phyloP scores from a whole-genome alignment of 2,888 invertebrate species.

The Ectemnius lituratus region DNA sequence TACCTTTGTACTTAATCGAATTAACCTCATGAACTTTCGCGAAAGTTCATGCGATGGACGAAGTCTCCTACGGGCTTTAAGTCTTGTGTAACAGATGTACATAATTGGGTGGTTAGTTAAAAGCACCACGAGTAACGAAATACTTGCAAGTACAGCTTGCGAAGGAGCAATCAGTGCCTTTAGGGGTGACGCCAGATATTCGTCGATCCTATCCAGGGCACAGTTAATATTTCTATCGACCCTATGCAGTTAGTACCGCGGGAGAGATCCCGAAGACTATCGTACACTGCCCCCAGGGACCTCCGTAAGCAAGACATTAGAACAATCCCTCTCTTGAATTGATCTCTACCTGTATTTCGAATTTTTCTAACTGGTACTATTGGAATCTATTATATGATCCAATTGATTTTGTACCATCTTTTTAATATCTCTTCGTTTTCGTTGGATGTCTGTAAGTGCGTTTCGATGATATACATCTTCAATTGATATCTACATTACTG shows the following conservation, averaged over 20 bases:
- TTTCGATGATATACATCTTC: conserved; percentile 1
- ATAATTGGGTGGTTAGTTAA: conserved; percentile 36
- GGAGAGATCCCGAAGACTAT: neutral
- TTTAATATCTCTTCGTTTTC: conserved; percentile 12
- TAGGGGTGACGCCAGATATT: conserved; percentile 23
- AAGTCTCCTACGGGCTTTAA: conserved; percentile 38
- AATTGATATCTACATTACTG: conserved; percentile 1
- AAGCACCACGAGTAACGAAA: conserved; percentile 21
- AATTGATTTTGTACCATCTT: too few species aligned
- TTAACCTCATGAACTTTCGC: conserved; percentile 12
- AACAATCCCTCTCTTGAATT: conserved; percentile 4
- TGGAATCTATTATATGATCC: too few species aligned
- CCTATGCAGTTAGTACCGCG: conserved; percentile 13
- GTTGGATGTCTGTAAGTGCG: too few species aligned
- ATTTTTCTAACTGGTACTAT: too few species aligned
- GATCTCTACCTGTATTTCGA: conserved; percentile 6
- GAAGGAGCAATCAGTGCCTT: conserved; percentile 58
- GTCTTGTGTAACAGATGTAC: conserved; percentile 51
- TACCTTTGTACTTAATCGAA: conserved; percentile 21
- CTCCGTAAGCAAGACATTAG: conserved; percentile 14
- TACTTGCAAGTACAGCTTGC: conserved; percentile 31
- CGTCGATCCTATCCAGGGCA: conserved; percentile 35
- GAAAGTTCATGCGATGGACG: conserved; percentile 7
- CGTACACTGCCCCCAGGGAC: conserved; percentile 8
- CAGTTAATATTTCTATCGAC: conserved; percentile 31